Conservation (phyloP, 2,113 vertebrate species). For the Natator depressus region DNA sequence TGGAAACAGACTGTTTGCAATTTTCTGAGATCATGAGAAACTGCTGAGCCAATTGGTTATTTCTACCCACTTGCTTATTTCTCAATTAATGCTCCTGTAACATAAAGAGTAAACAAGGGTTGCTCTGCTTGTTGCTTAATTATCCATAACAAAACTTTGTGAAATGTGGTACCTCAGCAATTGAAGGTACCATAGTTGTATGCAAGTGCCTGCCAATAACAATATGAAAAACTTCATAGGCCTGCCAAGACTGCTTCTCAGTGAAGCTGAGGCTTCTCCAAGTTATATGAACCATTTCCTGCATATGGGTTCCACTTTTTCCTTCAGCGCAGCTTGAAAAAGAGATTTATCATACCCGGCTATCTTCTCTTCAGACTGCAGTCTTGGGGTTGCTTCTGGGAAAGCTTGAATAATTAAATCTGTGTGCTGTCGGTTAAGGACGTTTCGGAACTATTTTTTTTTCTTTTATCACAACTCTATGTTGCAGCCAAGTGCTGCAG, state of each 20-base stretch:
- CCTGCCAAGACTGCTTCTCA: constrained; percentile 54
- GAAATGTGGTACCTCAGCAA: constrained; percentile 42
- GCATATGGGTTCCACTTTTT: constrained; percentile 26
- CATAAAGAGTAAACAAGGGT: constrained; percentile 60
- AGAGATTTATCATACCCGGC: constrained; percentile 6
- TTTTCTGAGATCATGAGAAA: constrained; percentile 65
- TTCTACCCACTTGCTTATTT: constrained; percentile 55
- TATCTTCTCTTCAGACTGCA: constrained; percentile 4
- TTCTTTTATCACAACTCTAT: neutral
- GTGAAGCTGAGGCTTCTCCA: constrained; percentile 53
- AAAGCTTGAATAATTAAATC: neutral
- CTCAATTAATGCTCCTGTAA: constrained; percentile 58
- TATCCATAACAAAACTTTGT: constrained; percentile 64
- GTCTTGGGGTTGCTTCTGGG: neutral
- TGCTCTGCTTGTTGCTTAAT: constrained; percentile 62
- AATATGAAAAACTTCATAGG: constrained; percentile 46
- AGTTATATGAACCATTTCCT: constrained; percentile 54
- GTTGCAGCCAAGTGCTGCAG: neutral
- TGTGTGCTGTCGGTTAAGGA: neutral
- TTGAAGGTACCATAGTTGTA: constrained; percentile 41
- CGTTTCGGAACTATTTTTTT: neutral
- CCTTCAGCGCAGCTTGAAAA: constrained; percentile 16
- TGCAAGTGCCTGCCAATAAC: constrained; percentile 26
- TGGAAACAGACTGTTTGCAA: constrained; percentile 35
- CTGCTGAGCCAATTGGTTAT: constrained; percentile 53